These are phyloP conservation scores for Stichodactyla helianthus DNA, from an alignment of 64 coral and sea anemone genomes.

Conservation along the genomic window DNA sequence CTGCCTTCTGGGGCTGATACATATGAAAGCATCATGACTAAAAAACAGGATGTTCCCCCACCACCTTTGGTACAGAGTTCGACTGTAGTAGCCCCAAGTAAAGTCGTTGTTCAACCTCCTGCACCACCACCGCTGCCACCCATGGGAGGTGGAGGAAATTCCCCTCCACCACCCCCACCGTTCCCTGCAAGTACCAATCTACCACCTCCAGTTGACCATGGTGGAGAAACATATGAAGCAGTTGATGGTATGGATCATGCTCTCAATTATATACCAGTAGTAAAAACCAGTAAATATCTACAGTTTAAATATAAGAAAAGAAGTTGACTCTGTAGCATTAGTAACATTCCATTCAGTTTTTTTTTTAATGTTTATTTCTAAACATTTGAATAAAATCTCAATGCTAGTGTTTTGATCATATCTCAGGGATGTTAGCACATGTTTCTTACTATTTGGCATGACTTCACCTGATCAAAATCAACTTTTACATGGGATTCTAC, in stretches of 20 bases:
- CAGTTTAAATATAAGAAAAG: too few relatives aligned
- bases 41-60: neutral
- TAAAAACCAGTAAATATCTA: too few relatives aligned
- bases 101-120: constrained; percentile 41
- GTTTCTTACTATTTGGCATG: too few relatives aligned
- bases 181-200: neutral
- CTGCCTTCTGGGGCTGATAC: constrained; percentile 34
- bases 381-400: too few relatives aligned
- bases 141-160: constrained; percentile 4
- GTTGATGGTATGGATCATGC: constrained; percentile 53
- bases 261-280: neutral
- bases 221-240: constrained; percentile 59
- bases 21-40: constrained; percentile 25
- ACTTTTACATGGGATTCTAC: too few relatives aligned
- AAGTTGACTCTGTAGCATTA: too few relatives aligned
- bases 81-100: constrained; percentile 24
- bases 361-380: too few relatives aligned
- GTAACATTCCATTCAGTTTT: too few relatives aligned
- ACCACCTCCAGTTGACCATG: constrained; percentile 7
- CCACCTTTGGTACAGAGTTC: constrained; percentile 29
- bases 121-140: constrained; percentile 36
- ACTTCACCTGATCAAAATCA: too few relatives aligned
- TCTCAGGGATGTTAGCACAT: too few relatives aligned
- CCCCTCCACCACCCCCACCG: constrained; percentile 34
- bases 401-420: too few relatives aligned